A percentile compares a stretch with the other conserved stretches of the same genome.
Conservation (phyloP, 2,888 invertebrate species). For the Cryptosula pallasiana region DNA sequence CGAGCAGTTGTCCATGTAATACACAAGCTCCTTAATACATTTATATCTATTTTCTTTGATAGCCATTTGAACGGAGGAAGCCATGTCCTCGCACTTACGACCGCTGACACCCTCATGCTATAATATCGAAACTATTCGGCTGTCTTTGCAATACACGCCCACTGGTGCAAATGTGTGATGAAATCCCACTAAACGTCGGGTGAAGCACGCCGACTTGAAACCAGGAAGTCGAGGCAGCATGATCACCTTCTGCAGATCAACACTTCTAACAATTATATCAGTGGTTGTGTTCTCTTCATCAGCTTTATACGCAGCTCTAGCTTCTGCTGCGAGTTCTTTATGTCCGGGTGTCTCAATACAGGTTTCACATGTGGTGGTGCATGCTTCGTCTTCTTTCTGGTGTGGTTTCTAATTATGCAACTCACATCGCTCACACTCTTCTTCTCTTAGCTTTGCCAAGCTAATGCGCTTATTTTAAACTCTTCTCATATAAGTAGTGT, state of each 20-base stretch:
- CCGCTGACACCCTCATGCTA: conserved; percentile 28
- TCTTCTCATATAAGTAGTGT: not conserved
- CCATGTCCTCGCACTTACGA: conserved; percentile 27
- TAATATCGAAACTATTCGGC: conserved; percentile 21
- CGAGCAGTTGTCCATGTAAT: conserved; percentile 29
- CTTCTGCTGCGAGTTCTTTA: not conserved
- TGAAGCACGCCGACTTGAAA: not conserved
- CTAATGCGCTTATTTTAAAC: not conserved
- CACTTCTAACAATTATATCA: not conserved
- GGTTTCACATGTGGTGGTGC: not conserved
- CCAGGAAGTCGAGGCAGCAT: not conserved
- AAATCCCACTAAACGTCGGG: not conserved
- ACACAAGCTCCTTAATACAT: conserved; percentile 25
- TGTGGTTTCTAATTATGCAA: not conserved
- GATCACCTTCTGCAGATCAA: no score
- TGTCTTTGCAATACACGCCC: conserved; percentile 17
- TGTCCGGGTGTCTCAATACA: not conserved
- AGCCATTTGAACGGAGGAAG: no score
- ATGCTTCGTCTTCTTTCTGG: not conserved
- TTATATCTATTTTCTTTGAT: conserved; percentile 9
- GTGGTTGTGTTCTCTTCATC: not conserved
- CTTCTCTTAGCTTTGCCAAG: not conserved
- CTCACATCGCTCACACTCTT: not conserved
- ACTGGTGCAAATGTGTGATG: not conserved
- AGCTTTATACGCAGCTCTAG: not conserved